Base-by-base conservation (phyloP, 1,140 invertebrate genomes). In the Brachionus angularis region DNA sequence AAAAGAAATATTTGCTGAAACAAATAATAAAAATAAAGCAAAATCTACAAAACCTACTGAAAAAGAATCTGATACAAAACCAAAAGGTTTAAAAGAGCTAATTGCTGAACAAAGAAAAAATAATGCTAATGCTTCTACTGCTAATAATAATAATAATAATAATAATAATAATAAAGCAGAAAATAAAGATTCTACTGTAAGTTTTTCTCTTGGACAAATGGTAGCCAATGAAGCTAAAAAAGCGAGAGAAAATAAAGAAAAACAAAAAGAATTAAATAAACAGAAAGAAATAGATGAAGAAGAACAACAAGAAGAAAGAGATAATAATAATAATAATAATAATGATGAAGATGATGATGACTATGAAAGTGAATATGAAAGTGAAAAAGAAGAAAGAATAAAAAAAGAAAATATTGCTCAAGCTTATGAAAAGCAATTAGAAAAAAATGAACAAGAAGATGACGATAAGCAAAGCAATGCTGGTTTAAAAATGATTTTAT, bases 51-150 rank as follows among this genome's bases (percentile, higher is more conserved):
- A 77, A 47, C 75, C 75, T 69, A 73, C 75, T 44, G n/a, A n/a
- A n/a, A n/a, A n/a, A n/a, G 76, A 76, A 46, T 67, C 75, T 72
- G 75, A 76, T 73, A 74, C 76, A 50, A 75, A 76, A 72, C 76
- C 75, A 74, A 74, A 75, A 74, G 75, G 72, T 64, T 74, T 69
- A 72, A 31, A 70, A 72, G 39, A 71, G 58, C 31, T 44, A 71
- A 4, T 61, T 36, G 21, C 52, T 71, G n/a, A 71, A 69, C 14
- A 58, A 73, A 46, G 72, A 72, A 34, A 67, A 71, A 72, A 71
- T n/a, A n/a, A n/a, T n/a, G n/a, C n/a, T n/a, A n/a, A n/a, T n/a
- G n/a, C n/a, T n/a, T n/a, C n/a, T n/a, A n/a, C n/a, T n/a, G n/a
- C n/a, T n/a, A n/a, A n/a, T n/a, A n/a, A n/a, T 58, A 31, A 74